Evolutionary conservation across 2,888 invertebrate genomes (phyloP).

Genomic region (Drosophila sordidapex): DNA sequence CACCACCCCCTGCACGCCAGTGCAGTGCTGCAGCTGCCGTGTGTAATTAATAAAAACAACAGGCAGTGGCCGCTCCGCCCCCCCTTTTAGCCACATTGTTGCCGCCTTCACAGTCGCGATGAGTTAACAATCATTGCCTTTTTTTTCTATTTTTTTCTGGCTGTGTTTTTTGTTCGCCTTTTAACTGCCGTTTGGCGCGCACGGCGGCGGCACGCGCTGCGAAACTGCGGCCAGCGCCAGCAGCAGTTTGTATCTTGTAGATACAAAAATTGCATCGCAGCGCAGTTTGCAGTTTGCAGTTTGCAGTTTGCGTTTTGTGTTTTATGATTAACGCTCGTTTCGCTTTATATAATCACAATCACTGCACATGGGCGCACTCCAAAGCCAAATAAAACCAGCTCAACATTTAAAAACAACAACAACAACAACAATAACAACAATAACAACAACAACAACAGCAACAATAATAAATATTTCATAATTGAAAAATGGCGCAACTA

Average conservation of each 20-base stretch:
- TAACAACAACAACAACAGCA: background rate
- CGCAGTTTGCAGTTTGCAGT: background rate
- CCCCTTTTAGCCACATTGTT: conserved; percentile 33
- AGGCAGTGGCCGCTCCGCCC: conserved; percentile 50
- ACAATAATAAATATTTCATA: conserved; percentile 60
- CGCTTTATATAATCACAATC: conserved; percentile 74
- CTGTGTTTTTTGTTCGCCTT: conserved; percentile 23
- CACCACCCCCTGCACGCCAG: background rate
- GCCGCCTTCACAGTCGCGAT: conserved; percentile 52
- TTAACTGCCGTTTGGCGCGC: conserved; percentile 73
- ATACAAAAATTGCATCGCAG: conserved; percentile 59
- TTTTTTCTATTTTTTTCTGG: background rate
- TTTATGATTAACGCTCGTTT: conserved; percentile 76
- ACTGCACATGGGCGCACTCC: conserved; percentile 57
- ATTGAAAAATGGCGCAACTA: conserved; percentile 76
- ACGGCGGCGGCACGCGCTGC: conserved; percentile 73
- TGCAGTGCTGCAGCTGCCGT: conserved; percentile 52
- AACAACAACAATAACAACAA: conserved; percentile 4
- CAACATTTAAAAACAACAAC: conserved; percentile 18
- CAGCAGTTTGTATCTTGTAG: conserved; percentile 73
- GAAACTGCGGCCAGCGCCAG: conserved; percentile 5
- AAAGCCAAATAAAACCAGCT: conserved; percentile 11
- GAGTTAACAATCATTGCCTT: conserved; percentile 64
- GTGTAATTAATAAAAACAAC: conserved; percentile 78
- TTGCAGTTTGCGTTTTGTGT: conserved; percentile 5